Base-by-base conservation (phyloP, 2,797 vertebrate species). In the Sebastes ruberrimus region DNA sequence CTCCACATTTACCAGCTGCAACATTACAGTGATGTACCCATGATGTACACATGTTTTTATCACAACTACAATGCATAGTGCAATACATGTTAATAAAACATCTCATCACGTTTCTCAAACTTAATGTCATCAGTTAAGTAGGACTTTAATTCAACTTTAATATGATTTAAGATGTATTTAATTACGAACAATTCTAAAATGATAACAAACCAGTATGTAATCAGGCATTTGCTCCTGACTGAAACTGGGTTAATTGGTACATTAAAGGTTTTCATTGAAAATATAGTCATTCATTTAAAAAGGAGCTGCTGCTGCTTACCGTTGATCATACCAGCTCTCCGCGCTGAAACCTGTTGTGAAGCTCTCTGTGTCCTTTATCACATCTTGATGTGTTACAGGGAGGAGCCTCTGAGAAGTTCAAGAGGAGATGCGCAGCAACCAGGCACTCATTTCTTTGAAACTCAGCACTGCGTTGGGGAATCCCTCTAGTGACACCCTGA, bases 391-490 rank as follows among this genome's bases (percentile, higher is more conserved):
- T 82, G 76, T 69, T 6, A 30, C n/a, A 53, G 74, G 95, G 95
- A 89, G 95, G 95, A 89, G 95, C 18, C 89, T 82, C 42, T 18
- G 59, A 22, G 22, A 80, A 60, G 71, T 86, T 87, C 71, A 84
- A 81, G 32, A 78, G 70, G 80, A 90, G 88, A 85, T 85, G 80
- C 53, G 60, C 83, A 69, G 71, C 59, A 18, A 13, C 57, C 35
- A 42, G 46, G 42, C 77, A 22, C 27, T 82, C 27, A 87, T 88
- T 95, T 96, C 93, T 94, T 67, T 93, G 89, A 94, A 95, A 88
- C 84, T 82, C 81, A 71, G 11, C n/a, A 2, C 69, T 80, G 84
- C 22, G 28, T 69, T 88, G 94, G 95, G 94, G 94, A 96, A 95
- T 92, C 95, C 95, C 95, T 93, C 73, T 69, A 75, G 81, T 84